These are phyloP conservation scores for Scleropages formosus DNA, from an alignment of 2,797 vertebrate species.

Conservation along the genomic window DNA sequence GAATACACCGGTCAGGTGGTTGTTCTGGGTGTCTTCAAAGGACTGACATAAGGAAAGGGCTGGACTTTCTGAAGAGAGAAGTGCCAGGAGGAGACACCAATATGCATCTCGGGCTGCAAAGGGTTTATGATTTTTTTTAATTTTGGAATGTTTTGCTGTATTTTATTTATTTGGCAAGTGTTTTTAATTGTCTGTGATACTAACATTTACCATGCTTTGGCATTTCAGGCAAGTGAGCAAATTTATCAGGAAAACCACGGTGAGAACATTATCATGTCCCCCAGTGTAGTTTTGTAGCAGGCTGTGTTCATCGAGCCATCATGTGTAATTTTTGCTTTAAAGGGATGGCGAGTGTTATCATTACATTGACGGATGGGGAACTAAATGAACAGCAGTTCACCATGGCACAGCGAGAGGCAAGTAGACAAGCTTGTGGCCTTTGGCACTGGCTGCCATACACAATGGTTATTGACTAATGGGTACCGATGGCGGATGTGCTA, in stretches of 20 bases:
- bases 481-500: neutral
- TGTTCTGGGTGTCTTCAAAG: constrained; percentile 57
- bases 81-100: constrained; percentile 78
- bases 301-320: neutral
- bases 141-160: neutral
- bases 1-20: no score
- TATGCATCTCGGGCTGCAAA: constrained; percentile 82
- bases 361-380: constrained; percentile 84
- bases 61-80: constrained; percentile 68
- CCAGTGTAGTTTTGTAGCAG: neutral
- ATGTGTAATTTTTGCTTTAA: constrained; percentile 20
- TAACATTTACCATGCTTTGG: neutral
- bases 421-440: constrained; percentile 24
- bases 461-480: neutral
- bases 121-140: constrained; percentile 57
- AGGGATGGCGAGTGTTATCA: constrained; percentile 84
- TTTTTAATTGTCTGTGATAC: neutral
- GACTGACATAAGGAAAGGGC: constrained; percentile 72
- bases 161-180: neutral
- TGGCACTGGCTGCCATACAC: no score
- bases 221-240: constrained; percentile 82
- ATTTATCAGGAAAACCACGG: constrained; percentile 73
- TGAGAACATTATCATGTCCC: constrained; percentile 49
- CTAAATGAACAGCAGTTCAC: constrained; percentile 73
- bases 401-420: constrained; percentile 77